Conservation (phyloP, 2,888 invertebrate species). For the Didymodactylos carnosus region DNA sequence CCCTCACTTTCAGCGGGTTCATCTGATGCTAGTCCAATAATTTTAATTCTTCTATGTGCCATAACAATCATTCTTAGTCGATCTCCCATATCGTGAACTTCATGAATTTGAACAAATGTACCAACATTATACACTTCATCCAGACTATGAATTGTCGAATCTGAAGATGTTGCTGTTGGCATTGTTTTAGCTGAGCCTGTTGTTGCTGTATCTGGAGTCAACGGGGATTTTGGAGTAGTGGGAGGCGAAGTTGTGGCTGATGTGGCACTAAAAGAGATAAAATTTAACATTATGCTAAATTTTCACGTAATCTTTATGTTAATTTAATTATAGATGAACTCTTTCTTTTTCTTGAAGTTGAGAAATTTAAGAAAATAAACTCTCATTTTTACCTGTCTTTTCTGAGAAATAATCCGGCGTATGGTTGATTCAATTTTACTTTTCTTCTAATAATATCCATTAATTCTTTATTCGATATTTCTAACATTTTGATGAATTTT, state of each 20-base stretch:
- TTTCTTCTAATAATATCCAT: slow-evolving; percentile 64
- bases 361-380: background rate
- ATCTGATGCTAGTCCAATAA: background rate
- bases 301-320: no score
- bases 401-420: slow-evolving; percentile 85
- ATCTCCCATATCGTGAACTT: slow-evolving; percentile 81
- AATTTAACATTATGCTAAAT: no score
- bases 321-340: background rate
- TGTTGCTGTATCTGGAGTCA: background rate
- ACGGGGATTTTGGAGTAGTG: background rate
- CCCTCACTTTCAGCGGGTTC: background rate
- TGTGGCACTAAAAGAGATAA: no score
- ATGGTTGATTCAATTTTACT: slow-evolving; percentile 83
- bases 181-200: background rate
- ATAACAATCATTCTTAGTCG: slow-evolving; percentile 71
- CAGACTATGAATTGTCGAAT: slow-evolving; percentile 58
- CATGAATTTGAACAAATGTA: slow-evolving; percentile 91
- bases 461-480: slow-evolving; percentile 41
- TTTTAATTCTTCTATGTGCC: slow-evolving; percentile 54
- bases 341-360: background rate
- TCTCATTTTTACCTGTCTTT: slow-evolving; percentile 61
- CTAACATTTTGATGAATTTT: slow-evolving; percentile 85
- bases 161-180: slow-evolving; percentile 50
- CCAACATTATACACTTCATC: slow-evolving; percentile 73
- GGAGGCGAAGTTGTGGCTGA: background rate